Conservation (phyloP, 2,797 vertebrate species). For the Pangasius sanitwongsei region DNA sequence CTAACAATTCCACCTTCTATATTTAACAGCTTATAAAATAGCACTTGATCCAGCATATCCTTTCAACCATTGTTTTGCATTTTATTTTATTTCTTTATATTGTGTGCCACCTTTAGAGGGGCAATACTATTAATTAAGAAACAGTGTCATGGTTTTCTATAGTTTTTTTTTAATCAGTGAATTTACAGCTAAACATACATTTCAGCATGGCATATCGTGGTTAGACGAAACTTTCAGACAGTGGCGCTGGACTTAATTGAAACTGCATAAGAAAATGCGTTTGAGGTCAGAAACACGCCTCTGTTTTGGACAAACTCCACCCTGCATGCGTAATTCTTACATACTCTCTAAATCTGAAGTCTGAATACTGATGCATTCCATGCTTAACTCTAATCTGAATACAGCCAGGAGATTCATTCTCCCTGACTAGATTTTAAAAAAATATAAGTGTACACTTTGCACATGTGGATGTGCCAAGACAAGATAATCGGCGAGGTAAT, state of each 20-base stretch:
- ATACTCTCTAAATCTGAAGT: background rate
- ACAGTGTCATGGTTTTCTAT: background rate
- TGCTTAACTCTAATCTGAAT: background rate
- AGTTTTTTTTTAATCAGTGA: background rate
- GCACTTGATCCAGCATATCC: background rate
- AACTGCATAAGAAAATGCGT: background rate
- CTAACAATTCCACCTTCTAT: background rate
- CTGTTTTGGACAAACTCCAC: background rate
- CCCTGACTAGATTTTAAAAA: constrained; percentile 3
- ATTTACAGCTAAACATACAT: background rate
- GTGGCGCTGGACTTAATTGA: background rate
- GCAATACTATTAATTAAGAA: background rate
- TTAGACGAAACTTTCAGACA: background rate
- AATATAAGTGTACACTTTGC: constrained; percentile 18
- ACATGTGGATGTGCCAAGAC: constrained; percentile 33
- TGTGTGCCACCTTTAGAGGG: background rate
- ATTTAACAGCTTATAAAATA: background rate
- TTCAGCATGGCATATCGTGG: too few relatives aligned
- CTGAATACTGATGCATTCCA: background rate
- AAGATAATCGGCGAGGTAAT: constrained; percentile 48
- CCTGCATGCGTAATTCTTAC: too few relatives aligned
- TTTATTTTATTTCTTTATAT: background rate
- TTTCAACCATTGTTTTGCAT: background rate
- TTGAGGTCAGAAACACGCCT: background rate
- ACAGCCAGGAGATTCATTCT: background rate